Conservation (phyloP, 1,140 invertebrate genomes). For the Dolichoris vasculosae region DNA sequence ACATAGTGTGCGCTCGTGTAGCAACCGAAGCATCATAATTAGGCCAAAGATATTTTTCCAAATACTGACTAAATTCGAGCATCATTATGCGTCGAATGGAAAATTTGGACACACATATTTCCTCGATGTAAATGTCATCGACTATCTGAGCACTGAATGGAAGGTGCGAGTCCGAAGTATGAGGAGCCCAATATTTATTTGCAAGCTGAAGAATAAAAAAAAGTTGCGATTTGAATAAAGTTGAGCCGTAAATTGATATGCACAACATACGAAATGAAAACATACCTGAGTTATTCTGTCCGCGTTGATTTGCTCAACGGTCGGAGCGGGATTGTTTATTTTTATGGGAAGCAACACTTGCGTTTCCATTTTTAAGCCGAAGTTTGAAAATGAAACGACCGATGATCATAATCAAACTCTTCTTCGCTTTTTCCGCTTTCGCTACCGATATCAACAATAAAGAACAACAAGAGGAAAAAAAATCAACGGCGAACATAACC, state of each 20-base stretch:
- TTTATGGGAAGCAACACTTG: conserved; percentile 64
- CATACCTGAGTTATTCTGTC: conserved; percentile 86
- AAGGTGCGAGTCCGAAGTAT: conserved; percentile 81
- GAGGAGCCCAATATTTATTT: conserved; percentile 91
- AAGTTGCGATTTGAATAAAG: conserved; percentile 42
- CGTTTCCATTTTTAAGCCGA: conserved; percentile 61
- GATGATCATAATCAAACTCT: background rate
- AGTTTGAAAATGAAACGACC: background rate
- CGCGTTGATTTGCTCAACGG: conserved; percentile 88
- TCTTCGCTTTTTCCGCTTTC: background rate
- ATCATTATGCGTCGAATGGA: conserved; percentile 93
- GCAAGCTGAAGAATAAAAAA: conserved; percentile 81
- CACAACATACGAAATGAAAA: conserved; percentile 2
- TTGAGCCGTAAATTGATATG: background rate
- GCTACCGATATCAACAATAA: background rate
- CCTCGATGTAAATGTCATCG: conserved; percentile 87
- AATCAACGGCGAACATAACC: background rate
- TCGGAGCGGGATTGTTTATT: conserved; percentile 80
- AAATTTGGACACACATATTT: conserved; percentile 87
- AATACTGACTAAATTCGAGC: conserved; percentile 97
- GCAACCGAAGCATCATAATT: conserved; percentile 85
- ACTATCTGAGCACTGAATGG: conserved; percentile 84
- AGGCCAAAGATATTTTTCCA: conserved; percentile 99
- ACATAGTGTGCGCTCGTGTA: conserved; percentile 90
- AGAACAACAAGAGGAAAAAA: background rate